These are phyloP conservation scores for Nasonia longicornis DNA, from an alignment of 1,140 invertebrate genomes.

Conservation along the genomic window DNA sequence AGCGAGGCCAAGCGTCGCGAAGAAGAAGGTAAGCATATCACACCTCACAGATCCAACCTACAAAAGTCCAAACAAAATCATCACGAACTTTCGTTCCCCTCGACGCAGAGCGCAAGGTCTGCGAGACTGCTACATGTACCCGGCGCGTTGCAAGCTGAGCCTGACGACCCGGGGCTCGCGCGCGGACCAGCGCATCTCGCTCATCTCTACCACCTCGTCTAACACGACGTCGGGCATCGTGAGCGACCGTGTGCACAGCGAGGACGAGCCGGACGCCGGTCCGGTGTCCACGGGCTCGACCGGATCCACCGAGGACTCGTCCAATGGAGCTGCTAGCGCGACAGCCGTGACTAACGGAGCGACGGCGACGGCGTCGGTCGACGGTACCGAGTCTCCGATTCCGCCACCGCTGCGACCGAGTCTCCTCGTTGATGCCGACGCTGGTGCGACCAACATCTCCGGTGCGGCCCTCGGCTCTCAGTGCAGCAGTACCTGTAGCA, in stretches of 20 bases:
- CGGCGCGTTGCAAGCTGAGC: conserved; percentile 71
- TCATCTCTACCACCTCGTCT: conserved; percentile 91
- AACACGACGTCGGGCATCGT: conserved; percentile 96
- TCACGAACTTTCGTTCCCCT: conserved; percentile 32
- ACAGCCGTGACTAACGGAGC: conserved; percentile 19
- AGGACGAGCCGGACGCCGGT: conserved; percentile 87
- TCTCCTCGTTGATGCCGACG: conserved; percentile 47
- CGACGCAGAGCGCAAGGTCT: conserved; percentile 66
- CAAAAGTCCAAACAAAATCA: too few relatives aligned
- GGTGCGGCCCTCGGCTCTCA: conserved; percentile 75
- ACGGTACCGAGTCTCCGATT: conserved; percentile 54
- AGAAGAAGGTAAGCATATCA: conserved; percentile 74
- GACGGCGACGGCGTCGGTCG: not conserved
- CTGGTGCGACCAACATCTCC: conserved; percentile 39
- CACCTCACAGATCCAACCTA: too few relatives aligned
- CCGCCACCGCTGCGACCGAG: conserved; percentile 53
- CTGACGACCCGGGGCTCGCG: conserved; percentile 74
- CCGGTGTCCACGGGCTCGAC: conserved; percentile 68
- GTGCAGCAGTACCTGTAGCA: conserved; percentile 85
- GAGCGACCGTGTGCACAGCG: conserved; percentile 92
- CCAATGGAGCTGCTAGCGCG: conserved; percentile 48
- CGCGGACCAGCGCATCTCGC: conserved; percentile 87
- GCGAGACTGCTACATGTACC: conserved; percentile 76
- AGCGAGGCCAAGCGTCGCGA: conserved; percentile 82
- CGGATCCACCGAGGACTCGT: conserved; percentile 58